These are phyloP conservation scores for Acanthopleura granulata DNA, from an alignment of 2,888 invertebrate species.

Conservation along the genomic window DNA sequence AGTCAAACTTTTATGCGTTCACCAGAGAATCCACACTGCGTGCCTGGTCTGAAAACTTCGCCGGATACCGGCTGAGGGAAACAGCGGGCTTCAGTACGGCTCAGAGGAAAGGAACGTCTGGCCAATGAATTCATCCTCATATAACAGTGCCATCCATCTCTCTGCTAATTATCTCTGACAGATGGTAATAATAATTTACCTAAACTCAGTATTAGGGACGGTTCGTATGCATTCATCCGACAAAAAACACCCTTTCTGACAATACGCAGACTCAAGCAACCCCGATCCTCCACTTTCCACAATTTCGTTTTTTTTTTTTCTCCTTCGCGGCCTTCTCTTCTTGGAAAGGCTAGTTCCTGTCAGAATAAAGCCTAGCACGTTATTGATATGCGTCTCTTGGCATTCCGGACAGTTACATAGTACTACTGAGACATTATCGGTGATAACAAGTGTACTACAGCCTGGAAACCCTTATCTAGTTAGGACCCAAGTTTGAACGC, in stretches of 20 bases:
- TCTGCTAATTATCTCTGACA: neutral
- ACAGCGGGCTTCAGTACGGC: neutral
- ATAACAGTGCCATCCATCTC: neutral
- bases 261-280: neutral
- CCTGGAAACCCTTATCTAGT: too few species aligned
- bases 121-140: neutral
- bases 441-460: too few species aligned
- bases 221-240: constrained; percentile 7
- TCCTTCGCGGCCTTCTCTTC: neutral
- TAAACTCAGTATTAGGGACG: constrained; percentile 10
- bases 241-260: neutral
- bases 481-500: too few species aligned
- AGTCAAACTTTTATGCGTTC: too few species aligned
- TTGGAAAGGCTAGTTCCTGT: neutral
- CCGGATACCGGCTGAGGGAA: too few species aligned
- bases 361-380: neutral
- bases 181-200: constrained; percentile 12
- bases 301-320: neutral
- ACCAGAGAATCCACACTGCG: too few species aligned
- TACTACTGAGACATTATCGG: too few species aligned
- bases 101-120: neutral
- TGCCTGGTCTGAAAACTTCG: too few species aligned
- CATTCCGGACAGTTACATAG: too few species aligned
- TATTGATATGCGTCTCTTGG: neutral
- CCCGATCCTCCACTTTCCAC: neutral